Percentiles rank a stretch among this genome's conserved stretches.
phyloP scores from a whole-genome alignment of 2,797 vertebrate species.

The Paedocypris micromegethes region DNA sequence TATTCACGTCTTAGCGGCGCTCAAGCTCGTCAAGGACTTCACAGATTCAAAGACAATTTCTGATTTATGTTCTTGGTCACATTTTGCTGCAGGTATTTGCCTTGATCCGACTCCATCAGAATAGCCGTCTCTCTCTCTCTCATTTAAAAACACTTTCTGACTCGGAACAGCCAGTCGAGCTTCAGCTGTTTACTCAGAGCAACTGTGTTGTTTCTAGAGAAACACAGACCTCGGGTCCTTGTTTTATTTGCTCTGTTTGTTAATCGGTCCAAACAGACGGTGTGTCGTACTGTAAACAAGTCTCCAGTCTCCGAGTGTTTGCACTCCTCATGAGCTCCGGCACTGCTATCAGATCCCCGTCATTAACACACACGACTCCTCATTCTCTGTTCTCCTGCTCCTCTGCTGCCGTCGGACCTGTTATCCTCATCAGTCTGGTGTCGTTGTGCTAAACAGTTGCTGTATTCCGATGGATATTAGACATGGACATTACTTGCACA shows the following conservation, averaged over 20 bases:
- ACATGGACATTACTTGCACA: conserved; percentile 41
- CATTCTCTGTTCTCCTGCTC: conserved; percentile 20
- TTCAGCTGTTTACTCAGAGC: conserved; percentile 47
- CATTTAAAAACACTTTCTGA: conserved; percentile 44
- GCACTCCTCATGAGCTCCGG: conserved; percentile 49
- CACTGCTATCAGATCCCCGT: conserved; percentile 20
- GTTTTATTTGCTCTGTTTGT: conserved; percentile 40
- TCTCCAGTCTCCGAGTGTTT: conserved; percentile 43
- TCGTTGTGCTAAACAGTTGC: conserved; percentile 31
- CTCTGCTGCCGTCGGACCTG: conserved; percentile 29
- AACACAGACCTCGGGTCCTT: conserved; percentile 35
- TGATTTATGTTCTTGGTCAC: too few relatives aligned
- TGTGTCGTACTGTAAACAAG: conserved; percentile 45
- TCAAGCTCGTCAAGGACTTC: too few relatives aligned
- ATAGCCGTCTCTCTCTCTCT: neutral
- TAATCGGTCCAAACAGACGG: conserved; percentile 39
- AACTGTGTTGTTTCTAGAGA: conserved; percentile 46
- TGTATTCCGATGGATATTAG: conserved; percentile 40
- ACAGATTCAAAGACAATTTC: too few relatives aligned
- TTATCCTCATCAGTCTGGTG: conserved; percentile 21
- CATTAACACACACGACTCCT: conserved; percentile 29
- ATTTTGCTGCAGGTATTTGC: too few relatives aligned
- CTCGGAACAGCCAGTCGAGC: conserved; percentile 53
- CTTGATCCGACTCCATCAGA: too few relatives aligned
- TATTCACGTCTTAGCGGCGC: too few relatives aligned